Evolutionary conservation across 2,797 vertebrate species (phyloP), one percentile per base, ranked within the genome.

Genomic region (Poecilia gillii): DNA sequence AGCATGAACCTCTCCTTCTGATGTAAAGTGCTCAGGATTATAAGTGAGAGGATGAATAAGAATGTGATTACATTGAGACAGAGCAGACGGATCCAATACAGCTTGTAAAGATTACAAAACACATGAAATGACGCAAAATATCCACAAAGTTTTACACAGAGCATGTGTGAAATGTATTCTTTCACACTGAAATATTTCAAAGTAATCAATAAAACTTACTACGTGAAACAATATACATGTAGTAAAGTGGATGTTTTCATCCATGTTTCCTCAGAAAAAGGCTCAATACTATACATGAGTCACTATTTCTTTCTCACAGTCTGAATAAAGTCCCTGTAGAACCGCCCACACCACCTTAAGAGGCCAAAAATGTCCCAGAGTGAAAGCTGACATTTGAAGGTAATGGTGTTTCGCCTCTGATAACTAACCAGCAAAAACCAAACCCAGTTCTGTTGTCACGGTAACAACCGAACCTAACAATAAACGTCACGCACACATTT

Each of bases 311-410:
- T 18, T 39, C 5, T 6, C 11, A 6, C 25, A 18, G 45, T 62
- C 33, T 73, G 43, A 31, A 41, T 43, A 36, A 39, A 62, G 59
- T 66, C 76, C 41, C 73, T 81, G 51, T 74, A 28, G 9, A 76
- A 57, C 39, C 36, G 57, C 16, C 74, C 45, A 18, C 25, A 20
- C 49, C 43, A 49, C 62, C 36, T 77, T 33, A 68, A 74, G 78
- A 72, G 74, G 43, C 76, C 72, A 55, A n/a, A 86, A 86, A 85
- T 84, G 87, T 81, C 85, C 84, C 55, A n/a, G 9, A 28, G 46
- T 66, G 55, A 84, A 82, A 77, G 49, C 11, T 59, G 73, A 74
- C 73, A 75, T 83, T 83, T 79, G 82, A 79, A 53, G 68, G 62
- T 78, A 81, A 76, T 83, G 47, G 76, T 81, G 78, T 72, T 70